A percentile compares a stretch with the other conserved stretches of the same genome.
These are phyloP conservation scores for Zoanthus gigantus DNA, from an alignment of 92 coral and sea anemone species.

Conservation along the genomic window DNA sequence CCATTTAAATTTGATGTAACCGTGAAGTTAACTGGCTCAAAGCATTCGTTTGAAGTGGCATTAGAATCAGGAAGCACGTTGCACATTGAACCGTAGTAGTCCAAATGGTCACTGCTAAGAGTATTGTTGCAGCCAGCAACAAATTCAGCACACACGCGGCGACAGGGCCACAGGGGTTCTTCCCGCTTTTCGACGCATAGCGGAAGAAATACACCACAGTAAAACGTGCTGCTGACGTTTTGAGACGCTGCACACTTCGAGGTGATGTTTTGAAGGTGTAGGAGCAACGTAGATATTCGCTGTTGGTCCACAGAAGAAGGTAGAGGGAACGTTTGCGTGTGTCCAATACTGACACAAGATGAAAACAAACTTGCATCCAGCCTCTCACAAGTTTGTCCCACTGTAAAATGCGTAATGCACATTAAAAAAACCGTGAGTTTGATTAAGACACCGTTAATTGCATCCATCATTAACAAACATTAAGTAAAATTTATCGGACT, in stretches of 20 bases:
- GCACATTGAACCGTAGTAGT: constrained; percentile 30
- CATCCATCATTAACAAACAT: not conserved
- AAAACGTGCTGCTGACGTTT: constrained; percentile 1
- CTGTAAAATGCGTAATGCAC: not conserved
- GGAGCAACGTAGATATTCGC: not conserved
- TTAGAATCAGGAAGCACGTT: constrained; percentile 29
- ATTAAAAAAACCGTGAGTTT: not conserved
- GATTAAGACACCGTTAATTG: not conserved
- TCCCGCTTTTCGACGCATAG: constrained; percentile 16
- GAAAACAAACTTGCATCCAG: constrained; percentile 15
- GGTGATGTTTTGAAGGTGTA: not conserved
- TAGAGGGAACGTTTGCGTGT: constrained; percentile 18
- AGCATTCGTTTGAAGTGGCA: constrained; percentile 27
- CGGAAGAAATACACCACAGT: constrained; percentile 25
- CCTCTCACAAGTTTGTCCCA: constrained; percentile 14
- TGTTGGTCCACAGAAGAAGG: constrained; percentile 16
- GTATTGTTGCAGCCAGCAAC: not conserved
- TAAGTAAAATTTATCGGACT: not conserved
- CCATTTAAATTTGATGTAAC: not conserved
- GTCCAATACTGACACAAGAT: constrained; percentile 11
- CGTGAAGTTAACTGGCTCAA: not conserved
- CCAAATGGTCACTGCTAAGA: not conserved
- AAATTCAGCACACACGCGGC: constrained; percentile 29
- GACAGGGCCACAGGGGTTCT: constrained; percentile 18
- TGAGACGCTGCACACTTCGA: not conserved